Conservation (phyloP, 1,140 invertebrate genomes). For the Cheumatopsyche charites region DNA sequence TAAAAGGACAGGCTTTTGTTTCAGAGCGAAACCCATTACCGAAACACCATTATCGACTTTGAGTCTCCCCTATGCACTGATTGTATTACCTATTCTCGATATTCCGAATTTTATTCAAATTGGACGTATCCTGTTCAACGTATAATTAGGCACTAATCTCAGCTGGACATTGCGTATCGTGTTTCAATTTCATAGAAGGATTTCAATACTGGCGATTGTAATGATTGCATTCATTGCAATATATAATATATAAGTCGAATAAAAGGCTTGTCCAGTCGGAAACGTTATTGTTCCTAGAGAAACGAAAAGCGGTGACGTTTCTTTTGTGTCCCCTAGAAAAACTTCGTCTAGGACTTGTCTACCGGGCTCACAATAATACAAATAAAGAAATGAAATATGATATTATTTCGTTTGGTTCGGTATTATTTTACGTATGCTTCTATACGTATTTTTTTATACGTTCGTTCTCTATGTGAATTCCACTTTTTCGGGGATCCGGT, state of each 20-base stretch:
- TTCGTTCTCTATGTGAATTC: slow-evolving; percentile 10
- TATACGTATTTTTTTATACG: neutral
- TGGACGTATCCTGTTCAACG: slow-evolving; percentile 36
- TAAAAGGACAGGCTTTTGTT: slow-evolving; percentile 44
- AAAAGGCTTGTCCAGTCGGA: slow-evolving; percentile 48
- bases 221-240: slow-evolving; percentile 46
- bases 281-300: slow-evolving; percentile 44
- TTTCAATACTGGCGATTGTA: slow-evolving; percentile 27
- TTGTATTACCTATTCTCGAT: neutral
- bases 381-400: slow-evolving; percentile 50
- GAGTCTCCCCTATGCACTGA: slow-evolving; percentile 4
- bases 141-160: slow-evolving; percentile 45
- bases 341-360: slow-evolving; percentile 48
- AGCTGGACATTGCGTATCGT: slow-evolving; percentile 43
- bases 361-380: slow-evolving; percentile 41
- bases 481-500: slow-evolving; percentile 19
- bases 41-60: slow-evolving; percentile 34
- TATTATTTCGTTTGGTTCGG: slow-evolving; percentile 47
- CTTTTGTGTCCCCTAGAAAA: slow-evolving; percentile 36
- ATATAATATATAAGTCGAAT: slow-evolving; percentile 6
- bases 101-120: slow-evolving; percentile 3
- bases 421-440: slow-evolving; percentile 4
- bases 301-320: slow-evolving; percentile 44
- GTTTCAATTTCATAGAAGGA: slow-evolving; percentile 32
- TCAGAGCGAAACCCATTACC: slow-evolving; percentile 42